Percentiles rank a stretch among this genome's conserved stretches.
These are phyloP conservation scores for Mythimna impura DNA, from an alignment of 2,888 invertebrate genomes.

Conservation along the genomic window DNA sequence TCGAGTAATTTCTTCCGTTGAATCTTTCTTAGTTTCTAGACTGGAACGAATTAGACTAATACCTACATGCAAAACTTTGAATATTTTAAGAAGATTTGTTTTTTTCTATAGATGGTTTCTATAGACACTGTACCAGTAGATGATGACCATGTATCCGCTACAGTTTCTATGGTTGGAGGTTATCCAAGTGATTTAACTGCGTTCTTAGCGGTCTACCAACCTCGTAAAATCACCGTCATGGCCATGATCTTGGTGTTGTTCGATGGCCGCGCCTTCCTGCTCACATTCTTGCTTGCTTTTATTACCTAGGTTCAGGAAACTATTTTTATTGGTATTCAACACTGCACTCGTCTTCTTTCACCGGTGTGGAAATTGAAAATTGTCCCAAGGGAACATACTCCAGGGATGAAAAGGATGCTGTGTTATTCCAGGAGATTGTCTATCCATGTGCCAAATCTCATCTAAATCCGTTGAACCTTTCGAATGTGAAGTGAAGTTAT, in stretches of 20 bases:
- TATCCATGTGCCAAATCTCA: too few species aligned
- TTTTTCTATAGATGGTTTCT: not conserved
- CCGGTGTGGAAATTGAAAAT: too few species aligned
- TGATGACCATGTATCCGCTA: slow-evolving; percentile 1
- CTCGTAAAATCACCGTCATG: slow-evolving; percentile 39
- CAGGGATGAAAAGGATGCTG: too few species aligned
- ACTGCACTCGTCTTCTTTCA: too few species aligned
- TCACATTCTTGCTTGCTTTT: not conserved
- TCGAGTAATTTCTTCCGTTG: slow-evolving; percentile 41
- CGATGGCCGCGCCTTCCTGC: slow-evolving; percentile 6
- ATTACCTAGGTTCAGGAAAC: not conserved
- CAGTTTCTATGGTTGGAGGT: slow-evolving; percentile 30
- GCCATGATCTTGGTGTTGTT: slow-evolving; percentile 28
- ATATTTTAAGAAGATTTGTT: not conserved
- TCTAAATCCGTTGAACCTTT: too few species aligned
- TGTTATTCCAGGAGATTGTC: too few species aligned
- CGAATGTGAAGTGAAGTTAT: too few species aligned
- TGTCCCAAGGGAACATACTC: too few species aligned
- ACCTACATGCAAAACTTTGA: slow-evolving; percentile 34
- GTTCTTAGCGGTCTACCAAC: slow-evolving; percentile 28
- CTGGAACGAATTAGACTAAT: slow-evolving; percentile 47
- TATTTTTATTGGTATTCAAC: too few species aligned
- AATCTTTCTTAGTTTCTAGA: slow-evolving; percentile 47
- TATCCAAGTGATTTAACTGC: slow-evolving; percentile 27
- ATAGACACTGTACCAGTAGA: not conserved